Evolutionary conservation across 2,797 vertebrate species (phyloP).

Genomic region (Xenops minutus): DNA sequence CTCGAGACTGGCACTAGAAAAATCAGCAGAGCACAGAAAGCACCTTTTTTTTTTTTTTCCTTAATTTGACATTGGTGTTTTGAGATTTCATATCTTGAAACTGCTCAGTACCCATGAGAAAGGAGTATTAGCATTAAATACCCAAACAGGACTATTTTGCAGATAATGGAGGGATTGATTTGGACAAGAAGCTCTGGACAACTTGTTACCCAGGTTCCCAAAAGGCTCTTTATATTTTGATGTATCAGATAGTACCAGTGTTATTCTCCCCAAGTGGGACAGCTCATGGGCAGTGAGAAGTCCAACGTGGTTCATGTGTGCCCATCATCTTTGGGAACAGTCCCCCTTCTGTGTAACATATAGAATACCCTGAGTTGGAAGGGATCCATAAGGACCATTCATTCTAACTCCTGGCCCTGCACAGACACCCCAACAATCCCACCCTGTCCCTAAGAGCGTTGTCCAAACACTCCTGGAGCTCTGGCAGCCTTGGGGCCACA

Average conservation of each 20-base stretch:
- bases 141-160: neutral
- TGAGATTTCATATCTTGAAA: neutral
- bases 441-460: neutral
- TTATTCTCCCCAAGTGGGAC: neutral
- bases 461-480: neutral
- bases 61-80: neutral
- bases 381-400: neutral
- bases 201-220: neutral
- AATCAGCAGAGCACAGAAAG: neutral
- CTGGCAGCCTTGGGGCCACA: neutral
- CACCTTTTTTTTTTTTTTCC: neutral
- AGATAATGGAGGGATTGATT: neutral
- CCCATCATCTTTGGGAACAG: neutral
- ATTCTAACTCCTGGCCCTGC: neutral
- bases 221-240: neutral
- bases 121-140: neutral
- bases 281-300: accelerated
- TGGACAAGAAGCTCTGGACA: neutral
- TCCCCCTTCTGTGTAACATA: too few relatives aligned
- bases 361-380: neutral
- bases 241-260: accelerated
- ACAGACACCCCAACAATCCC: neutral
- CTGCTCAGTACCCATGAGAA: neutral
- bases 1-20: neutral
- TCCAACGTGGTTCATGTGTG: accelerated